Conservation (phyloP, 2,888 invertebrate species). For the Antheraea assamensis region DNA sequence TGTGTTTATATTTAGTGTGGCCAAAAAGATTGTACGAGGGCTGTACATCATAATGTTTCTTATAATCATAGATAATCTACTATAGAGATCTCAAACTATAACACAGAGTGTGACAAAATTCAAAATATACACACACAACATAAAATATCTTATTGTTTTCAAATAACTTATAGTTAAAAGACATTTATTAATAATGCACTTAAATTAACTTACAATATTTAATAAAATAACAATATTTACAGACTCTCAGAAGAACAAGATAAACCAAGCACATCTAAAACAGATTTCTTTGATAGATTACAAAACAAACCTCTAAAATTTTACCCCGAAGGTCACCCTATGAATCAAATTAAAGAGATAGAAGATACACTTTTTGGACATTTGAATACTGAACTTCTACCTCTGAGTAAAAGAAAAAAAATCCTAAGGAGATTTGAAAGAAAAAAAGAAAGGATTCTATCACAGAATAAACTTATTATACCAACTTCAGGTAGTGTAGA, state of each 20-base stretch:
- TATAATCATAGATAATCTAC: too few relatives aligned
- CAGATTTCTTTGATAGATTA: constrained; percentile 37
- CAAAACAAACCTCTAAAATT: constrained; percentile 47
- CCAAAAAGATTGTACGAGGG: too few relatives aligned
- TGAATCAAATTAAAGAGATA: constrained; percentile 76
- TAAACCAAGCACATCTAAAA: constrained; percentile 44
- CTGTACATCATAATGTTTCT: too few relatives aligned
- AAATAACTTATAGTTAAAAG: not conserved
- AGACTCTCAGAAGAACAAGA: constrained; percentile 20
- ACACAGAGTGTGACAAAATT: too few relatives aligned
- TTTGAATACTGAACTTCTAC: constrained; percentile 61
- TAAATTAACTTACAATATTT: constrained; percentile 23
- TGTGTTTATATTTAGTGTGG: too few relatives aligned
- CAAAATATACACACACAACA: too few relatives aligned
- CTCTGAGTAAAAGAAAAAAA: constrained; percentile 71
- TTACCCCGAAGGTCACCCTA: constrained; percentile 76
- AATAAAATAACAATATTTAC: not conserved
- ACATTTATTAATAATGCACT: not conserved
- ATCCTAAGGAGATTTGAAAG: constrained; percentile 72
- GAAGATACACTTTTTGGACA: constrained; percentile 76
- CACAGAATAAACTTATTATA: constrained; percentile 48
- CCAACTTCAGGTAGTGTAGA: constrained; percentile 31
- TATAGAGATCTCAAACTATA: too few relatives aligned
- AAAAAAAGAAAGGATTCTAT: constrained; percentile 58
- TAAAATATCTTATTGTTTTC: too few relatives aligned